Percentiles rank a stretch among this genome's conserved stretches.
phyloP scores from a whole-genome alignment of 92 coral and sea anemone species.

The Montipora capitata region DNA sequence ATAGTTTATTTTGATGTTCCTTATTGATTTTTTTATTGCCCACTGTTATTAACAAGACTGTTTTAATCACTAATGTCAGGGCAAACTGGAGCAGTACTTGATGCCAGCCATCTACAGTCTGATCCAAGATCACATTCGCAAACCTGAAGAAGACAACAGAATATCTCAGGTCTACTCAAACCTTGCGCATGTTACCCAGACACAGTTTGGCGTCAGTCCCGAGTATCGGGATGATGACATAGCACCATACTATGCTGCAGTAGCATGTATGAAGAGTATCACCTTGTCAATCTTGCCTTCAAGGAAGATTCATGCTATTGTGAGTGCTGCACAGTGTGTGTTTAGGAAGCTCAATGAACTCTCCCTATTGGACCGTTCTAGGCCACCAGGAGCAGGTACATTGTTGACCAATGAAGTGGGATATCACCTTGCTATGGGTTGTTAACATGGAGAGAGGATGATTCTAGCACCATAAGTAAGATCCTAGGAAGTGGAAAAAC shows the following conservation, averaged over 20 bases:
- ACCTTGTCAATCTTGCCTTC: constrained; percentile 76
- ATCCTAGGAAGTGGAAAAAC: no score
- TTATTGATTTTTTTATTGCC: no score
- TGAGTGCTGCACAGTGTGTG: constrained; percentile 89
- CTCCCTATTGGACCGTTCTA: constrained; percentile 53
- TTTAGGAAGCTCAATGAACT: constrained; percentile 85
- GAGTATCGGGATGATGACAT: constrained; percentile 74
- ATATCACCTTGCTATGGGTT: no score
- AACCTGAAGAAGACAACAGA: constrained; percentile 81
- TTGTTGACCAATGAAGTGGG: background rate
- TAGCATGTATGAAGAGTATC: constrained; percentile 78
- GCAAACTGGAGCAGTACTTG: constrained; percentile 85
- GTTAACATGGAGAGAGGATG: no score
- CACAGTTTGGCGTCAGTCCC: constrained; percentile 80
- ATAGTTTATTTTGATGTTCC: no score
- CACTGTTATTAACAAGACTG: no score
- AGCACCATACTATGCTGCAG: constrained; percentile 82
- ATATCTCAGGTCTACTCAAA: constrained; percentile 66
- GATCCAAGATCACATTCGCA: constrained; percentile 62
- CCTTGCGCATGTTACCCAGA: constrained; percentile 74
- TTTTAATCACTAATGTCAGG: constrained; percentile 39
- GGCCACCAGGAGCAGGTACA: constrained; percentile 93
- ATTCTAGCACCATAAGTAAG: no score
- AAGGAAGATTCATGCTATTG: constrained; percentile 80
- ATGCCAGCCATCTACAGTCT: constrained; percentile 83